Evolutionary conservation across 2,113 vertebrate genomes (phyloP), one percentile per base, ranked within the genome.

Genomic region (Mandrillus leucophaeus): DNA sequence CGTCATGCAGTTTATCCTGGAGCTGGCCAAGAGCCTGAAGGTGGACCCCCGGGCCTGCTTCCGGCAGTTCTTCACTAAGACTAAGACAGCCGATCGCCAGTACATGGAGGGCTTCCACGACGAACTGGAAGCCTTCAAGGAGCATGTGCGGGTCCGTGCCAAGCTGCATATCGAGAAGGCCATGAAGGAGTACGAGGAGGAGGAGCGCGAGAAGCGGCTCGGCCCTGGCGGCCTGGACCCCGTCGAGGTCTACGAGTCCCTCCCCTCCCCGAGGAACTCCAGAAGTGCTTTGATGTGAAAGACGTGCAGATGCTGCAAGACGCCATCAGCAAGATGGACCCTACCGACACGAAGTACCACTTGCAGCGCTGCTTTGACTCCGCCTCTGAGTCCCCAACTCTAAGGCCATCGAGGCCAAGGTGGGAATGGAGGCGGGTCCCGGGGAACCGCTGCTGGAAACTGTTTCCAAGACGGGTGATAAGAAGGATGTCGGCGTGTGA

Each of bases 1-100:
- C 4, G 99, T 99, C 92, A 99, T 99, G 99, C 99, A 99, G 98
- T 99, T 99, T 97, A 99, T 99, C 97, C 98, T 99, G 88, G 99
- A 99, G 98, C 98, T 99, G 96, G 99, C 99, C 23, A 99, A 99
- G 98, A 99, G 99, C 98, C 98, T 99, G 18, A 99, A 99, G 98
- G 99, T 99, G 52, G 99, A 99, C 20, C 99, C 99, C 5, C 98
- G 99, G 0, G 99, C 99, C 16, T 99, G 99, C 94, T 99, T 99
- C 98, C 98, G 99, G 20, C 99, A 99, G 96, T 99, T 99, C 79
- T 99, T 99, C 97, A 96, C 99, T 2, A 99, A 99, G 96, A 99
- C 99, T 81, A 99, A 99, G 99, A 99, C 99, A 0, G 99, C 99
- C 0, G 99, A 99, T 90, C 99, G 99, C 91, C 99, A 99, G 97